phyloP scores from a whole-genome alignment of 1,140 invertebrate species.

The Zaprionus nigranus region DNA sequence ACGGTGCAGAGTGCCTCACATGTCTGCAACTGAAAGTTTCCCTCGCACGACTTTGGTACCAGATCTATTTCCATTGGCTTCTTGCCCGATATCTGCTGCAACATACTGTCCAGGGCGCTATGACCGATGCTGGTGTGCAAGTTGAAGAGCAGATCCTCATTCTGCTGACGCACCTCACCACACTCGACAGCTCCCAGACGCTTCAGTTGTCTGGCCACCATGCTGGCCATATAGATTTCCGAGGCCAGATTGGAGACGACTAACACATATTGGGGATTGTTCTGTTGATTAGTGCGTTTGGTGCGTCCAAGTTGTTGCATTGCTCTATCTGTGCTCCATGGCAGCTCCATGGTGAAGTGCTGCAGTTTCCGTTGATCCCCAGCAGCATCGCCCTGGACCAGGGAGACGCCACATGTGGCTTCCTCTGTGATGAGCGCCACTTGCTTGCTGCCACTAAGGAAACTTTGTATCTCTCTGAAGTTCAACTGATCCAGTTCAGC shows the following conservation, averaged over 20 bases:
- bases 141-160: background rate
- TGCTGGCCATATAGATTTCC: slow-evolving; percentile 3
- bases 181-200: background rate
- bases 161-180: background rate
- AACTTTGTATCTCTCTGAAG: background rate
- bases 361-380: background rate
- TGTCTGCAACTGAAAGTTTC: background rate
- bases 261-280: background rate
- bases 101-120: background rate
- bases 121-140: background rate
- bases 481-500: background rate
- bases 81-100: slow-evolving; percentile 5
- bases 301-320: background rate
- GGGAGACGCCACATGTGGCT: background rate
- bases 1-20: background rate
- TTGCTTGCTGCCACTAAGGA: background rate
- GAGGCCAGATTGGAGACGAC: background rate
- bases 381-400: background rate
- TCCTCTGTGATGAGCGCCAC: background rate
- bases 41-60: background rate
- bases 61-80: background rate
- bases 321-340: background rate
- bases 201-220: background rate
- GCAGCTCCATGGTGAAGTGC: background rate
- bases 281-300: background rate